phyloP scores from a whole-genome alignment of 2,888 invertebrate genomes.

The Cremastinae sp. region DNA sequence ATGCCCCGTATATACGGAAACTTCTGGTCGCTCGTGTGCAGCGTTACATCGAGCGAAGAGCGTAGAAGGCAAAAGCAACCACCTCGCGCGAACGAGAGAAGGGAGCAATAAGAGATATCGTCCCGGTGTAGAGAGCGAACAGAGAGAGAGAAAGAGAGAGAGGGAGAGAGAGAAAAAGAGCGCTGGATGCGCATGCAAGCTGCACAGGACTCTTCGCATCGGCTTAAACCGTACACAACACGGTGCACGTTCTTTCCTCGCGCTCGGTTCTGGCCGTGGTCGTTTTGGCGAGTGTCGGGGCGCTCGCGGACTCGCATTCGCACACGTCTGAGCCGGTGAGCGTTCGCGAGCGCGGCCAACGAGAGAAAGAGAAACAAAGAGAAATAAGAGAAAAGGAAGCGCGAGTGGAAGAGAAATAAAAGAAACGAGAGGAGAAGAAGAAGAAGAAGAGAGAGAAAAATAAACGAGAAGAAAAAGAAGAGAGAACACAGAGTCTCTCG shows the following conservation, averaged over 20 bases:
- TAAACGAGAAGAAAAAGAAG: neutral
- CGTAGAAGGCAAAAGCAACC: neutral
- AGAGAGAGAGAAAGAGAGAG: neutral
- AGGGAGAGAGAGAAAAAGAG: slow-evolving; percentile 5
- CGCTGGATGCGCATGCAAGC: slow-evolving; percentile 25
- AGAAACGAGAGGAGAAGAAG: neutral
- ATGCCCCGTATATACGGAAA: slow-evolving; percentile 9
- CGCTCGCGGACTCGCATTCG: slow-evolving; percentile 45
- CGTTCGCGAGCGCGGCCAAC: slow-evolving; percentile 29
- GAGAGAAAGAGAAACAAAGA: slow-evolving; percentile 1
- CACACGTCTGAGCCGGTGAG: slow-evolving; percentile 49
- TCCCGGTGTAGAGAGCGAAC: neutral
- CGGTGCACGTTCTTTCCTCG: slow-evolving; percentile 8
- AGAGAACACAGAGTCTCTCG: slow-evolving; percentile 30
- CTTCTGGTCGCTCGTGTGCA: neutral
- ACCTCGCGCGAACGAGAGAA: neutral
- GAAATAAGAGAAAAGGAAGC: neutral
- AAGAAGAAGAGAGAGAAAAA: neutral
- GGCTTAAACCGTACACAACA: neutral
- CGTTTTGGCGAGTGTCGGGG: slow-evolving; percentile 4
- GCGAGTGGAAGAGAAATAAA: neutral
- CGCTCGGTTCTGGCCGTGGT: neutral
- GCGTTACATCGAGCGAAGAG: neutral
- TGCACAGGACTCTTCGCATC: slow-evolving; percentile 14
- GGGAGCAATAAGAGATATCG: neutral